Base-by-base conservation (phyloP, 2,888 invertebrate genomes). In the Macrophya alboannulata region DNA sequence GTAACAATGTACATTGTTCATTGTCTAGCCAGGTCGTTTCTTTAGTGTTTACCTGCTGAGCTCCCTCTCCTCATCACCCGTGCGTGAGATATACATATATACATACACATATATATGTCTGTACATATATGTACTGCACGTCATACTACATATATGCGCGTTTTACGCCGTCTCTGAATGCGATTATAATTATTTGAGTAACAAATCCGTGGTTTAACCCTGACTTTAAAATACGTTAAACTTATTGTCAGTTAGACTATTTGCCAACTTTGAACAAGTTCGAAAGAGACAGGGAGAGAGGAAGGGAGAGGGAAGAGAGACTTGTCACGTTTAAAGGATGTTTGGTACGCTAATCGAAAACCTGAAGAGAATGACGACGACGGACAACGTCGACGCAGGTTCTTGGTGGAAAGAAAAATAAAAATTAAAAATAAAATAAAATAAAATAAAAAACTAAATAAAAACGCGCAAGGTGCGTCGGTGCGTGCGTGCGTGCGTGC, bases 1-100 rank as follows among this genome's bases (percentile, higher is more conserved):
- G 92, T 92, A 93, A 93, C 93, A 93, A 93, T 93, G 93, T 93
- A 92, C 93, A 93, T 93, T 93, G 93, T 93, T 93, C 93, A 93
- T 93, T 93, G 93, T 93, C 91, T 90, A 76, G 88, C 88, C 88
- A 87, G 87, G 88, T 88, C 90, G 85, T 89, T 89, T 88, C 89
- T 89, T 91, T 88, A 83, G 83, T 83, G 89, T 87, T 87, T 89
- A 87, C 89, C 87, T 88, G 88, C 88, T 88, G n/a, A n/a, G 88
- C 87, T 87, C 88, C 87, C n/a, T 17, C 5, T 55, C n/a, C 55
- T 55, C 87, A 87, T 74, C 84, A 65, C 86, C 21, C 76, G 48
- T 76, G 51, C 48, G 76, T 76, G 76, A 76, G 76, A 76, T 76
- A 72, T 62, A 62, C 37, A 31, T 59, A 40, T 48, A 8, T 55